phyloP scores from a whole-genome alignment of 2,797 vertebrate species.

The Cichlasoma orientale region DNA sequence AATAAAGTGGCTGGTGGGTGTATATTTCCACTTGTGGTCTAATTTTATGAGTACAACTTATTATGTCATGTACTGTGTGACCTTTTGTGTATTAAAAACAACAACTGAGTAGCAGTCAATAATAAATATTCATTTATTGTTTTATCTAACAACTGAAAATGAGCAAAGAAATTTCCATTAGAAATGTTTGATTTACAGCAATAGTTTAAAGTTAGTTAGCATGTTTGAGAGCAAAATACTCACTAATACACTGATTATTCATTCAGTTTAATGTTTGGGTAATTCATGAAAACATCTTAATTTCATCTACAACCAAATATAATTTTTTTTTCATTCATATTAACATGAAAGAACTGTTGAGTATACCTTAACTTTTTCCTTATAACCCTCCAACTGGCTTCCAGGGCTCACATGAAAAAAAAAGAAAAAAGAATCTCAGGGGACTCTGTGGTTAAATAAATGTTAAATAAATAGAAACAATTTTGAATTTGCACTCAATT shows the following conservation, averaged over 20 bases:
- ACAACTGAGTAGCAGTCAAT: not conserved
- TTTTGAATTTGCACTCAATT: not conserved
- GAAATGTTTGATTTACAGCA: too few relatives aligned
- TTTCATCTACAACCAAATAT: not conserved
- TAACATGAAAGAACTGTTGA: not conserved
- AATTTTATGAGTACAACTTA: not conserved
- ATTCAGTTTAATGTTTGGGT: not conserved
- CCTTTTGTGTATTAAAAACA: not conserved
- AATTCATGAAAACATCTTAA: not conserved
- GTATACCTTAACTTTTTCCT: not conserved
- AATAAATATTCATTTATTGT: not conserved
- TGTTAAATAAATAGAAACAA: not conserved
- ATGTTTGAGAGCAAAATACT: not conserved
- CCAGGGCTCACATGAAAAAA: too few relatives aligned
- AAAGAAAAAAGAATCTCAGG: too few relatives aligned
- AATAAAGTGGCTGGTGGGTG: not conserved
- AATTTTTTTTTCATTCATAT: not conserved
- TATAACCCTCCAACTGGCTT: too few relatives aligned
- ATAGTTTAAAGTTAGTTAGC: too few relatives aligned
- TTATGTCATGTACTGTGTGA: not conserved
- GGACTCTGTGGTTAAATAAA: too few relatives aligned
- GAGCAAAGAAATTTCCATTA: too few relatives aligned
- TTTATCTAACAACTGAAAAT: not conserved
- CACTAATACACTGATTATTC: not conserved
- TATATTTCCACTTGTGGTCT: not conserved